Evolutionary conservation across 2,113 vertebrate genomes (phyloP).

Genomic region (Meles meles): DNA sequence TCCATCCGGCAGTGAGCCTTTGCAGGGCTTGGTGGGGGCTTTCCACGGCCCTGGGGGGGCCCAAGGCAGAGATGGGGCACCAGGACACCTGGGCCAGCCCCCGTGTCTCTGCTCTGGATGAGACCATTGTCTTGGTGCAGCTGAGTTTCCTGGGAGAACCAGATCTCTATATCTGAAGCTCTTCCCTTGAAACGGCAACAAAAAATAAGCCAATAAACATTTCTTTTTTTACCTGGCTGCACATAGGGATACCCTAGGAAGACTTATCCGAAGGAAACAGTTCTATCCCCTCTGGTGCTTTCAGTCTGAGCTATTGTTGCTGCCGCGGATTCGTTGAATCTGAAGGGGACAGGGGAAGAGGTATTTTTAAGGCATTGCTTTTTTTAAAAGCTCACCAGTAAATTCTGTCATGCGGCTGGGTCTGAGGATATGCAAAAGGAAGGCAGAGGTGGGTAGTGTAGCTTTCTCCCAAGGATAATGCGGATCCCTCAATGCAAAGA

Average conservation of each 20-base stretch:
- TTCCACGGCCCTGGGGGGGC: neutral
- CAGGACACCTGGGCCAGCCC: accelerated
- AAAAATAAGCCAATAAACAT: neutral
- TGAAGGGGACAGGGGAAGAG: neutral
- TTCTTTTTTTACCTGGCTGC: neutral
- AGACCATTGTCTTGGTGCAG: neutral
- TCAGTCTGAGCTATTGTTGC: neutral
- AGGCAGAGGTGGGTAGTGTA: accelerated
- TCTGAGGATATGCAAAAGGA: neutral
- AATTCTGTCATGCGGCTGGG: accelerated
- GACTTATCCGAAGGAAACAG: neutral
- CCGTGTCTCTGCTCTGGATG: accelerated
- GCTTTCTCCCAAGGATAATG: accelerated
- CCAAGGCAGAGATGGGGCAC: accelerated
- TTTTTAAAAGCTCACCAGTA: neutral
- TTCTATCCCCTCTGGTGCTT: neutral
- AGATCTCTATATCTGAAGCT: neutral
- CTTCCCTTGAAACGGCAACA: neutral
- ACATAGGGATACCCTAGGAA: neutral
- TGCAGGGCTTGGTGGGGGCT: neutral
- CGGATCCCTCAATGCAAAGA: no score
- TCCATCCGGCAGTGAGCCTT: neutral
- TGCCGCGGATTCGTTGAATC: neutral
- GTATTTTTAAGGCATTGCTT: neutral
- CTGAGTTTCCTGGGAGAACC: neutral